A percentile compares a stretch with the other conserved stretches of the same genome.
These are phyloP conservation scores for Hirtodrosophila histrioides DNA, from an alignment of 2,888 invertebrate species.

Conservation along the genomic window DNA sequence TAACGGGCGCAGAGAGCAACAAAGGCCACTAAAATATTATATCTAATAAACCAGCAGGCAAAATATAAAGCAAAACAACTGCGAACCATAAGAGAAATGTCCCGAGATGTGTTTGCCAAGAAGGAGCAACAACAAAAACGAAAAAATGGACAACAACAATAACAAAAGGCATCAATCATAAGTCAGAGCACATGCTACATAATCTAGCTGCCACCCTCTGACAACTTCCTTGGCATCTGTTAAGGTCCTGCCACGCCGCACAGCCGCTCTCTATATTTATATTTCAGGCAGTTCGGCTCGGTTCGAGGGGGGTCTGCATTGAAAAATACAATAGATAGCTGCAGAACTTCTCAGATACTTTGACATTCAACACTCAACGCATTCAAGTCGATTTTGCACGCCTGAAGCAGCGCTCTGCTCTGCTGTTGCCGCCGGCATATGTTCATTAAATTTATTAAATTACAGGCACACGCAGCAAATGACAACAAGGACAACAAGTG, in stretches of 20 bases:
- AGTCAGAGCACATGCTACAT: conserved; percentile 68
- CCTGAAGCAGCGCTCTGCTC: conserved; percentile 15
- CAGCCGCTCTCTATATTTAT: conserved; percentile 8
- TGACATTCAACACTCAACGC: conserved; percentile 38
- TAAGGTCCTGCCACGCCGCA: conserved; percentile 4
- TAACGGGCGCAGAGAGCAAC: conserved; percentile 42
- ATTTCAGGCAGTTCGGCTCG: conserved; percentile 12
- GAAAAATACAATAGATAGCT: conserved; percentile 28
- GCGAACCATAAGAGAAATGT: conserved; percentile 40
- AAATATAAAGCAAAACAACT: conserved; percentile 58
- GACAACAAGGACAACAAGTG: conserved; percentile 39
- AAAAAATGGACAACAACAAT: conserved; percentile 40
- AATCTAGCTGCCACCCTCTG: conserved; percentile 37
- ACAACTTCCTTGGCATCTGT: conserved; percentile 1
- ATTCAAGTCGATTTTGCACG: conserved; percentile 61
- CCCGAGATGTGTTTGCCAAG: conserved; percentile 1
- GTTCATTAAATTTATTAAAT: conserved; percentile 81
- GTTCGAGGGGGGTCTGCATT: conserved; percentile 20
- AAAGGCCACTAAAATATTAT: conserved; percentile 78
- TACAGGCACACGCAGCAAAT: conserved; percentile 45
- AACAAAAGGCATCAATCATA: conserved; percentile 81
- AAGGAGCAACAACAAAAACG: conserved; percentile 6
- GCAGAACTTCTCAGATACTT: conserved; percentile 12
- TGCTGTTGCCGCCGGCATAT: conserved; percentile 62
- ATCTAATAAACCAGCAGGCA: conserved; percentile 74